These are phyloP conservation scores for Microctonus aethiopoides DNA, from an alignment of 2,888 invertebrate species.

Conservation along the genomic window DNA sequence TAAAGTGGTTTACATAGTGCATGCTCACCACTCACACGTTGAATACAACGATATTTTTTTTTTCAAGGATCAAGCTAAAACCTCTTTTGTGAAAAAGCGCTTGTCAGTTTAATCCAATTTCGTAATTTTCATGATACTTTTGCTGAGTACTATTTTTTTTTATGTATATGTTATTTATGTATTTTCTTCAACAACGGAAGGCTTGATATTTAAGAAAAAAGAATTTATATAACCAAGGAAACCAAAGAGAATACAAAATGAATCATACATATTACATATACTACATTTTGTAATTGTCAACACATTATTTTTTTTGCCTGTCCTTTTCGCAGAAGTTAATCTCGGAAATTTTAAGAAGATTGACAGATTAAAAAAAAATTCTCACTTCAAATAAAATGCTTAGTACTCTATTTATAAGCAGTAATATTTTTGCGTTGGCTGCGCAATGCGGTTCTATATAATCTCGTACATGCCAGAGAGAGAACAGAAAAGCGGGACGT, in stretches of 20 bases:
- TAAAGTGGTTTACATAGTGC: background rate
- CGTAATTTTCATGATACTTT: background rate
- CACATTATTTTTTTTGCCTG: no score
- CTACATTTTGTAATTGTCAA: no score
- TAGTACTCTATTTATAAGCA: conserved; percentile 39
- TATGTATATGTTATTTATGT: no score
- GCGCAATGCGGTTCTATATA: conserved; percentile 47
- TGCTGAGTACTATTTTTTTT: background rate
- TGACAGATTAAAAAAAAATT: conserved; percentile 6
- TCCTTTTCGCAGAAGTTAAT: no score
- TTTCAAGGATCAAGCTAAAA: background rate
- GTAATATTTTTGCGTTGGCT: conserved; percentile 36
- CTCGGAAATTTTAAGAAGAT: no score
- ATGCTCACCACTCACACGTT: background rate
- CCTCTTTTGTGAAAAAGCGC: background rate
- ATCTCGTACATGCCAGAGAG: conserved; percentile 36
- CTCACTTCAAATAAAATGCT: conserved; percentile 21
- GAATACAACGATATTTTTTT: background rate
- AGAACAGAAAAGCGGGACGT: conserved; percentile 23
- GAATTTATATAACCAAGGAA: no score
- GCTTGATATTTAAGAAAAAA: no score
- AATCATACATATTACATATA: no score
- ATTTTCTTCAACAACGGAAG: no score
- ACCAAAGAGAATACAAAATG: no score
- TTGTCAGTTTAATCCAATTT: background rate